Conservation (phyloP, 2,797 vertebrate genomes). For the Cynopterus sphinx region DNA sequence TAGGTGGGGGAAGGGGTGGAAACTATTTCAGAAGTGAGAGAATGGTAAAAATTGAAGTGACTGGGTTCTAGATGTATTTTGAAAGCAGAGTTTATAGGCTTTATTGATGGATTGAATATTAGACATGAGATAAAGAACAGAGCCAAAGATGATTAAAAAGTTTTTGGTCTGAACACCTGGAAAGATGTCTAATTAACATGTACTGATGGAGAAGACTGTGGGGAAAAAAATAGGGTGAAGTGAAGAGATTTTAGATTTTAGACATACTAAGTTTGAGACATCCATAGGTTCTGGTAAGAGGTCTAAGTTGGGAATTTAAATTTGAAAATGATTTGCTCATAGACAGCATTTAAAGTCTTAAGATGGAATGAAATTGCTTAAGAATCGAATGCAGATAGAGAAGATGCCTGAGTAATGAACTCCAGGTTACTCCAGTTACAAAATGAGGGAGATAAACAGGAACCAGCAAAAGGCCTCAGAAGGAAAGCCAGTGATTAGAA, state of each 20-base stretch:
- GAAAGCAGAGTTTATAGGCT: no score
- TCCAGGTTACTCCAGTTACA: neutral
- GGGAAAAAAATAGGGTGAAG: neutral
- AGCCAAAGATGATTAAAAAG: neutral
- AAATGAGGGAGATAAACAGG: neutral
- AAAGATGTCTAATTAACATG: neutral
- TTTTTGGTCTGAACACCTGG: neutral
- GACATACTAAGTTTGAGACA: neutral
- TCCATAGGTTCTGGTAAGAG: neutral
- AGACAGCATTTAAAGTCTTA: neutral
- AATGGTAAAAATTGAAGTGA: neutral
- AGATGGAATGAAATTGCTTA: neutral
- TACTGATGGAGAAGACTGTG: neutral
- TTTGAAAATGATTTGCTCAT: neutral
- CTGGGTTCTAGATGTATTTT: neutral
- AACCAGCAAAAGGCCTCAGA: neutral
- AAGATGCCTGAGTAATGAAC: neutral
- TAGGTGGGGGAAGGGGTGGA: fast-evolving
- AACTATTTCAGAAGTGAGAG: neutral
- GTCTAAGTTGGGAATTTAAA: neutral
- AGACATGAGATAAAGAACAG: neutral
- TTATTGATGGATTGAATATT: neutral
- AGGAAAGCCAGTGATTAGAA: neutral
- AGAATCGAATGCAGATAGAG: neutral
- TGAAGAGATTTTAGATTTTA: neutral